These are phyloP conservation scores for Oscheius sp. DNA, from an alignment of 2,888 invertebrate species.

Conservation along the genomic window DNA sequence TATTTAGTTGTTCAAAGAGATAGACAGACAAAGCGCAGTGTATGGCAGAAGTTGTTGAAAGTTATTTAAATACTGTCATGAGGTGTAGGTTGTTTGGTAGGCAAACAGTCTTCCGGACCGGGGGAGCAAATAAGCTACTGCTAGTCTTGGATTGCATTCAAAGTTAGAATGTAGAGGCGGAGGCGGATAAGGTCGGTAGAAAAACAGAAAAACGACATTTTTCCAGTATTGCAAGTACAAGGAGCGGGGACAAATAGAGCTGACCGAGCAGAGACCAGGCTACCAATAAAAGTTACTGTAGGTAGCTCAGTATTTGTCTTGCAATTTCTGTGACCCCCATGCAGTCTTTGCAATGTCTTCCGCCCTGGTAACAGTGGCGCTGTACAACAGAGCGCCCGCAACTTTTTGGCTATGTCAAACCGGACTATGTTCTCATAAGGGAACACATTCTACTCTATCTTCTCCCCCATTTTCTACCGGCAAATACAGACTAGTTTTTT, in stretches of 20 bases:
- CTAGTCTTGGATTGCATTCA: slow-evolving; percentile 18
- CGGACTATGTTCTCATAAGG: background rate
- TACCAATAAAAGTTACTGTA: background rate
- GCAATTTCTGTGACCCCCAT: background rate
- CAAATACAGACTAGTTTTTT: slow-evolving; percentile 1
- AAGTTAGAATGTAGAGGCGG: slow-evolving; percentile 8
- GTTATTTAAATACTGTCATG: slow-evolving; percentile 32
- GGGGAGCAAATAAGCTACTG: slow-evolving; percentile 31
- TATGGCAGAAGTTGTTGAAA: slow-evolving; percentile 24
- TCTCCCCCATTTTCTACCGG: background rate
- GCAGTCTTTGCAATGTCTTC: background rate
- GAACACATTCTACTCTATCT: slow-evolving; percentile 4
- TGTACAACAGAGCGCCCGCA: background rate
- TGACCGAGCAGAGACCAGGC: background rate
- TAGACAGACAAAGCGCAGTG: background rate
- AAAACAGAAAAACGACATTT: slow-evolving; percentile 16
- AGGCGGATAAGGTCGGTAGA: slow-evolving; percentile 15
- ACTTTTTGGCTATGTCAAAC: slow-evolving; percentile 14
- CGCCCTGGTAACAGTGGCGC: background rate
- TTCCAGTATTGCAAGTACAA: background rate
- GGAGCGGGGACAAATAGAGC: background rate
- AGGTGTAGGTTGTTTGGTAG: slow-evolving; percentile 32
- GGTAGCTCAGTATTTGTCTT: too few species aligned
- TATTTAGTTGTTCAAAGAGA: background rate
- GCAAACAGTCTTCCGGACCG: slow-evolving; percentile 30